Conservation (phyloP, 2,113 vertebrate genomes). For the Leuciscus idus region DNA sequence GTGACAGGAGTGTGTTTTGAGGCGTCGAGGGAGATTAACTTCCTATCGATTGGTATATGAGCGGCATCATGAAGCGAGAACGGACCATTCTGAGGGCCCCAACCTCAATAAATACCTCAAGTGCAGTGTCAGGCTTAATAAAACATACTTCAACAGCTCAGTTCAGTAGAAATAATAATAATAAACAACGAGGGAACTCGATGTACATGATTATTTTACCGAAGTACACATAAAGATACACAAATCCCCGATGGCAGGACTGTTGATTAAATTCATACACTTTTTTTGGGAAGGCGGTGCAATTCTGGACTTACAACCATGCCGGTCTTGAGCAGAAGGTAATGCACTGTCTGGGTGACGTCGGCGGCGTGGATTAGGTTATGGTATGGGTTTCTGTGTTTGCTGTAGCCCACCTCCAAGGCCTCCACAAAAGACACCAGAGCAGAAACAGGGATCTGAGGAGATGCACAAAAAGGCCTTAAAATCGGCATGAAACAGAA, state of each 20-base stretch:
- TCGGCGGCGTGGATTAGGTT: constrained; percentile 94
- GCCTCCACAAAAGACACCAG: constrained; percentile 94
- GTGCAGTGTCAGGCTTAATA: constrained; percentile 29
- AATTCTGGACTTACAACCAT: constrained; percentile 78
- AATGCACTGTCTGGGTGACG: constrained; percentile 95
- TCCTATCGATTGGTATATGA: constrained; percentile 31
- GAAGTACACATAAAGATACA: background rate
- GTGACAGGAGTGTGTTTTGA: constrained; percentile 47
- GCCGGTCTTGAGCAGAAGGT: constrained; percentile 91
- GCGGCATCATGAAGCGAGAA: background rate
- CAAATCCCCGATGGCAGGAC: background rate
- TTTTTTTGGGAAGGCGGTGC: background rate
- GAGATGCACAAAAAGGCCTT: background rate
- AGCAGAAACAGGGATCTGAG: constrained; percentile 90
- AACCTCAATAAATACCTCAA: constrained; percentile 26
- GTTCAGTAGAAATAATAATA: constrained; percentile 9
- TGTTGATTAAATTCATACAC: background rate
- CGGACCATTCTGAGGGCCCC: background rate
- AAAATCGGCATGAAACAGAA: background rate
- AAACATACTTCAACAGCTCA: constrained; percentile 22
- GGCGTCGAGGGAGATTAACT: constrained; percentile 53
- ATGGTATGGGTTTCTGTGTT: constrained; percentile 97
- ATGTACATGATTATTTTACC: background rate
- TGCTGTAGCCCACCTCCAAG: constrained; percentile 92
- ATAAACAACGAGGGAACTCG: background rate